Conservation (phyloP, 2,113 vertebrate genomes). For the Odontophorus gujanensis region DNA sequence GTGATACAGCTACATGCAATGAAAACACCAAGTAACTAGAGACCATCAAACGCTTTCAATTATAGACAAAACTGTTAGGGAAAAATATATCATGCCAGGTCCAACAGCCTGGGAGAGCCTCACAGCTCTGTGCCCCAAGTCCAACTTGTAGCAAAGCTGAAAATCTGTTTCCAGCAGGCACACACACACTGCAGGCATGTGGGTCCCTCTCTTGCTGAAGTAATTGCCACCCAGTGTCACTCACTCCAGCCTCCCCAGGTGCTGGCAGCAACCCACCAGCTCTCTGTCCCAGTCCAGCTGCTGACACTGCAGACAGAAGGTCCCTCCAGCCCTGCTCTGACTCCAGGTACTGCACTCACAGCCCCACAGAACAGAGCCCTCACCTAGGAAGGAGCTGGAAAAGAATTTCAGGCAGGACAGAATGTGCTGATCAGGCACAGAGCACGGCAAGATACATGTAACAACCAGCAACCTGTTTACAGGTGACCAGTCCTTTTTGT, state of each 20-base stretch:
- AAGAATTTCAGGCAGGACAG: neutral
- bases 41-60: neutral
- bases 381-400: neutral
- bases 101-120: rapidly evolving
- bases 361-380: neutral
- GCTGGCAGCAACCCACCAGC: neutral
- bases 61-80: neutral
- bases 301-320: rapidly evolving
- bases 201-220: neutral
- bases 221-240: neutral
- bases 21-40: neutral
- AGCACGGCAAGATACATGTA: rapidly evolving
- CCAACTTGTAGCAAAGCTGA: neutral
- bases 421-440: rapidly evolving
- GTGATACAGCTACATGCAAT: neutral
- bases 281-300: neutral
- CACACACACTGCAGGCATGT: neutral
- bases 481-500: rapidly evolving
- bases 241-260: rapidly evolving
- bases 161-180: neutral
- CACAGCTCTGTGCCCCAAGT: neutral
- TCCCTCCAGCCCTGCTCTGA: rapidly evolving
- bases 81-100: rapidly evolving
- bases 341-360: neutral
- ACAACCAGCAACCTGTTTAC: neutral